Conservation (phyloP, 2,113 vertebrate genomes). For the Nesoenas mayeri region DNA sequence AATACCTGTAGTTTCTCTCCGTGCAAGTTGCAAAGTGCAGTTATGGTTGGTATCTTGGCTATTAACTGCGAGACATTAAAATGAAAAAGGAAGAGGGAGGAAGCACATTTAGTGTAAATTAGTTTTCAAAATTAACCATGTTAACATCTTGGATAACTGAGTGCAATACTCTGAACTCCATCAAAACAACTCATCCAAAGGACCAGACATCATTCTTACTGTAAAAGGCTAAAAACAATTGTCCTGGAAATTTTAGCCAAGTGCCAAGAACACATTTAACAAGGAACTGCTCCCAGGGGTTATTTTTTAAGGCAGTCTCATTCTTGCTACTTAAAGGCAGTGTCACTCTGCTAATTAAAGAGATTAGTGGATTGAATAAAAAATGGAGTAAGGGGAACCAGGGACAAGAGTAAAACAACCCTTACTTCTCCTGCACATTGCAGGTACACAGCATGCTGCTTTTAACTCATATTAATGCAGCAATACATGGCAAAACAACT, state of each 20-base stretch:
- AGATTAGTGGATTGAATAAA: neutral
- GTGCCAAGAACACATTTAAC: neutral
- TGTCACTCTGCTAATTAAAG: neutral
- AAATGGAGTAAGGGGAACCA: neutral
- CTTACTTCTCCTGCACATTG: neutral
- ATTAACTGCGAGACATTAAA: constrained; percentile 84
- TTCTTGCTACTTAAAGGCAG: neutral
- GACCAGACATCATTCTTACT: neutral
- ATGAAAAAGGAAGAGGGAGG: constrained; percentile 15
- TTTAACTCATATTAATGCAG: neutral
- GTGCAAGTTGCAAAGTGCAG: constrained; percentile 97
- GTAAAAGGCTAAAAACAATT: neutral
- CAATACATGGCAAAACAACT: neutral
- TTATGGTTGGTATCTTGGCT: constrained; percentile 96
- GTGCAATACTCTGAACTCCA: neutral
- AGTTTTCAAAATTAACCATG: neutral
- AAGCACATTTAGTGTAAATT: neutral
- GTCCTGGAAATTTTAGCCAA: neutral
- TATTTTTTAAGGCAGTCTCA: neutral
- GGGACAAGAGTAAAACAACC: neutral
- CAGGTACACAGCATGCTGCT: neutral
- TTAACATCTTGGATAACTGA: neutral
- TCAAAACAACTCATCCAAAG: neutral
- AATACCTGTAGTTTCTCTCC: constrained; percentile 98
- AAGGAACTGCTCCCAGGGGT: rapidly evolving